Evolutionary conservation across 2,888 invertebrate genomes (phyloP).

Genomic region (Diaperis boleti): DNA sequence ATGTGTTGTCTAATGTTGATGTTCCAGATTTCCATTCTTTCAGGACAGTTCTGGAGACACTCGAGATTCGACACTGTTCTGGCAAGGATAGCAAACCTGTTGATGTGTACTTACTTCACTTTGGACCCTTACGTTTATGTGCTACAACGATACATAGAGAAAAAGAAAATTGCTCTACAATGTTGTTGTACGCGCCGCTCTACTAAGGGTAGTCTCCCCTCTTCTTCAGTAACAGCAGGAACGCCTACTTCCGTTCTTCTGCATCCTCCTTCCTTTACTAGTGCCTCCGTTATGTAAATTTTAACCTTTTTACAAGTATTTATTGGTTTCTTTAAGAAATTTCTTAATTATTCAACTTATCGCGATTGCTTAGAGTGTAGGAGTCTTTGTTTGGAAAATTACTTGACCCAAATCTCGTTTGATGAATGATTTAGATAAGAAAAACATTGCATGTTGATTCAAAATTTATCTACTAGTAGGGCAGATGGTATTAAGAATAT

Average conservation of each 20-base stretch:
- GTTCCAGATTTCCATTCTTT: conserved; percentile 74
- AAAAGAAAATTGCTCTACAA: conserved; percentile 50
- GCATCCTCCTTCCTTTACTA: conserved; percentile 49
- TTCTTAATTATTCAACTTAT: conserved; percentile 45
- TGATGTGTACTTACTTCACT: conserved; percentile 85
- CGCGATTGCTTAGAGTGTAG: conserved; percentile 41
- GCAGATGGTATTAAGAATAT: conserved; percentile 39
- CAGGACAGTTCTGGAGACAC: conserved; percentile 68
- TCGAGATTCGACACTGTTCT: conserved; percentile 65
- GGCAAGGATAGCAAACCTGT: conserved; percentile 75
- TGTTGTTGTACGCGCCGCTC: conserved; percentile 51
- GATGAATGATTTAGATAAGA: conserved; percentile 49
- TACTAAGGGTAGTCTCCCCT: conserved; percentile 49
- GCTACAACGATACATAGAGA: conserved; percentile 72
- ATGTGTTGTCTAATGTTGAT: not conserved
- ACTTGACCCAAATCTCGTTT: conserved; percentile 50
- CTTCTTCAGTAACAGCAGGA: conserved; percentile 46
- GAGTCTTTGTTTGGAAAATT: conserved; percentile 43
- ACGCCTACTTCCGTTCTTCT: conserved; percentile 55
- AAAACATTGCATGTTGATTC: conserved; percentile 50
- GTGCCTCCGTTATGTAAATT: conserved; percentile 46
- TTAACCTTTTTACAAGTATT: conserved; percentile 46
- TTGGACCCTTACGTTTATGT: conserved; percentile 88
- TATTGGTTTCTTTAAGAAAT: conserved; percentile 45
- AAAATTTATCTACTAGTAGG: conserved; percentile 49